phyloP scores from a whole-genome alignment of 1,140 invertebrate species.

The Drosophila nasuta region DNA sequence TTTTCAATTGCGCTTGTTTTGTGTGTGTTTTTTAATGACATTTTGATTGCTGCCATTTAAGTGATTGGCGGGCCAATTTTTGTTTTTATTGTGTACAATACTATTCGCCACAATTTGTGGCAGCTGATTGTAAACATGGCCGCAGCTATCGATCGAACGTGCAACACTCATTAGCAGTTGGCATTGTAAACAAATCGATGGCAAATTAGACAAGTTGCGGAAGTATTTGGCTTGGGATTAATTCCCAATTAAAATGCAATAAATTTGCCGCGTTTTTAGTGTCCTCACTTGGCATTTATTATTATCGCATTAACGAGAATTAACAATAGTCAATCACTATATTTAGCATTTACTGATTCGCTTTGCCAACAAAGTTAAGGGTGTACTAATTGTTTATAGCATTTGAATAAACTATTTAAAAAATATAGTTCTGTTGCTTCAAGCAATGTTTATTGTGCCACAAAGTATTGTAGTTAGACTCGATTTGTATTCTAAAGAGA shows the following conservation, averaged over 20 bases:
- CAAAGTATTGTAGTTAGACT: no score
- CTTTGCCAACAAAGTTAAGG: no score
- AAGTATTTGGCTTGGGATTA: not conserved
- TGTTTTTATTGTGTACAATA: not conserved
- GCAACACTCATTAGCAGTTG: constrained; percentile 12
- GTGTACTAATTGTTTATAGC: no score
- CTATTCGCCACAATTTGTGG: constrained; percentile 36
- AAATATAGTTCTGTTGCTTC: no score
- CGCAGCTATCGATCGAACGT: constrained; percentile 1
- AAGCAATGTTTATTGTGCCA: no score
- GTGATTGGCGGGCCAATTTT: constrained; percentile 2
- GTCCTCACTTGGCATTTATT: no score
- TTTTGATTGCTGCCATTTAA: constrained; percentile 40
- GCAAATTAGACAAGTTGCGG: not conserved
- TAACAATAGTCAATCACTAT: no score
- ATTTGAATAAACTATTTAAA: no score
- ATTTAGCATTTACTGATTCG: no score
- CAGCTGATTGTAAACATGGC: constrained; percentile 26
- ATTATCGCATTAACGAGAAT: no score
- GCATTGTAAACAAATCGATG: not conserved
- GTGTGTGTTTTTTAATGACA: constrained; percentile 18
- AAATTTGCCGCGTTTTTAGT: not conserved
- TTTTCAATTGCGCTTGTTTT: constrained; percentile 14
- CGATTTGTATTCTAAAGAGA: no score
- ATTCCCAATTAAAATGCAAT: not conserved